These are phyloP conservation scores for Patiria miniata DNA, from an alignment of 35 echinoderm and acorn worm species.

Conservation along the genomic window DNA sequence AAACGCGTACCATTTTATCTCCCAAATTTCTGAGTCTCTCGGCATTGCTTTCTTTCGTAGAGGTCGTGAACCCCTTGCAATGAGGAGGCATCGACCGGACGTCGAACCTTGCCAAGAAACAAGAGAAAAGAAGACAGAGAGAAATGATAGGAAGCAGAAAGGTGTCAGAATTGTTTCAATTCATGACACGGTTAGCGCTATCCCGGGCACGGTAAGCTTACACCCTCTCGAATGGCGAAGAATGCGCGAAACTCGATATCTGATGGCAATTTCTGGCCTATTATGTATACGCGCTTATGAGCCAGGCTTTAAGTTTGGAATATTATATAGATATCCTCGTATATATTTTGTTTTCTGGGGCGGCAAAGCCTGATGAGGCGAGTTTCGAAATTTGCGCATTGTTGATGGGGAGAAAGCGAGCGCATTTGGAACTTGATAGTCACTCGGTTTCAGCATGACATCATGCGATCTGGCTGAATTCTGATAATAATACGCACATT, in stretches of 20 bases:
- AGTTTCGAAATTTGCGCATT: too few species aligned
- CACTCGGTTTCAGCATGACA: not conserved
- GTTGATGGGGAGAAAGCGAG: too few species aligned
- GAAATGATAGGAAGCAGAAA: not conserved
- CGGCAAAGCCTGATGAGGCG: too few species aligned
- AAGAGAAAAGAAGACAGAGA: too few species aligned
- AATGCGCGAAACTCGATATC: not conserved
- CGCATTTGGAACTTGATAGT: not conserved
- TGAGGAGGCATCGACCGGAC: not conserved
- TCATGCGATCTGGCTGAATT: not conserved
- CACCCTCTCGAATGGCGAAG: not conserved
- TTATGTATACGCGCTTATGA: constrained; percentile 13
- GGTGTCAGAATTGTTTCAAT: constrained; percentile 28
- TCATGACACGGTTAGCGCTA: constrained; percentile 6
- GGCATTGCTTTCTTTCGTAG: not conserved
- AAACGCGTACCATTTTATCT: too few species aligned
- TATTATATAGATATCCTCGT: too few species aligned
- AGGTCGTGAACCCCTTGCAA: not conserved
- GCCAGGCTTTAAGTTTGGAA: not conserved
- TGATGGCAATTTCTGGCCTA: not conserved
- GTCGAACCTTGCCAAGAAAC: not conserved
- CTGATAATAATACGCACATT: not conserved
- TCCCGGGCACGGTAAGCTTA: constrained; percentile 1
- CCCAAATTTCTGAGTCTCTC: too few species aligned
- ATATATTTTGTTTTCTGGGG: too few species aligned